phyloP scores from a whole-genome alignment of 2,797 vertebrate species.

The Scolopax bukidnonensis region DNA sequence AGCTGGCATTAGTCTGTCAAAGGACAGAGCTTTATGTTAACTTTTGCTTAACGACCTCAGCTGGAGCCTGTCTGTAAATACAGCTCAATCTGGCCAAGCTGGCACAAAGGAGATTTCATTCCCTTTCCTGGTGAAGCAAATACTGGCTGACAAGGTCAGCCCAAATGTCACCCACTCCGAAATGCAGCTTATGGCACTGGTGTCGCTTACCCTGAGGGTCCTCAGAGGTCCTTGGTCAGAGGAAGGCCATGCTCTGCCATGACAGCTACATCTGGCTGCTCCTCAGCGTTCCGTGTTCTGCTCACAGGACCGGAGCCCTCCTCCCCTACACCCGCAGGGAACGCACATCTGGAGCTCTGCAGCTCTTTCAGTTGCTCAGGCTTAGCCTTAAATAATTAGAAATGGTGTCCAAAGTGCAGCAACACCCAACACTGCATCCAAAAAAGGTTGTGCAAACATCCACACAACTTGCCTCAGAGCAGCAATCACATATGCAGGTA shows the following conservation, averaged over 20 bases:
- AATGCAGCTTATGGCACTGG: neutral
- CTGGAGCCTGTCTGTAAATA: neutral
- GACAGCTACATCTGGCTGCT: neutral
- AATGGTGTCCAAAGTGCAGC: neutral
- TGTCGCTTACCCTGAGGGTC: neutral
- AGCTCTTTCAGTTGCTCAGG: neutral
- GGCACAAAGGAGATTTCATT: neutral
- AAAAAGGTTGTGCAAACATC: neutral
- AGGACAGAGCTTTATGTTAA: neutral
- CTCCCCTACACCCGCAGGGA: rapidly evolving
- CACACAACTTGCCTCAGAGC: neutral
- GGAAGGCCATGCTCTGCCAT: neutral
- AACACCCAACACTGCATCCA: neutral
- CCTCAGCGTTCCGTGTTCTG: neutral
- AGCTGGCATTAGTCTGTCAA: neutral
- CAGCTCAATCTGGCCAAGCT: neutral
- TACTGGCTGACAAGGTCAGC: neutral
- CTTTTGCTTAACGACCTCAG: neutral
- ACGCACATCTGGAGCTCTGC: neutral
- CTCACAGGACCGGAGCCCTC: neutral
- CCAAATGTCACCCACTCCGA: neutral
- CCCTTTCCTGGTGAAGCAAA: neutral
- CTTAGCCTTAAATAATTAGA: neutral
- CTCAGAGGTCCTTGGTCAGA: neutral
- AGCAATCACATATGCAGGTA: neutral